Evolutionary conservation across 1,140 invertebrate genomes (phyloP).

Genomic region (Ladona fulva): DNA sequence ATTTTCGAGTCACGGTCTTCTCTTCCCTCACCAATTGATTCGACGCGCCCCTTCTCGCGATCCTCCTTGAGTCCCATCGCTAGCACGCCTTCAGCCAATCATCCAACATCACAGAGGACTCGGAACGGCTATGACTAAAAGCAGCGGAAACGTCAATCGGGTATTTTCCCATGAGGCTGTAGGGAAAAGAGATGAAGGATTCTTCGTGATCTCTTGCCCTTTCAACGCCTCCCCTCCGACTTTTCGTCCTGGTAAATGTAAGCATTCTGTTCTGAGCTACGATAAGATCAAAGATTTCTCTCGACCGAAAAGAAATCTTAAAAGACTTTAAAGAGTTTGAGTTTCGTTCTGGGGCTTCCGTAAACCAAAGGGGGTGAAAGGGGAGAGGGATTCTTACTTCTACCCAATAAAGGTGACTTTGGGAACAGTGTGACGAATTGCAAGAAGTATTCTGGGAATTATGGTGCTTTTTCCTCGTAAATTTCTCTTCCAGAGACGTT

Average conservation of each 20-base stretch:
- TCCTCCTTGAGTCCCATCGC: not conserved
- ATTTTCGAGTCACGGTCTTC: too few species aligned
- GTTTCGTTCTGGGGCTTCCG: too few species aligned
- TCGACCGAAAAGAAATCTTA: not conserved
- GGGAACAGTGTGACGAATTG: too few species aligned
- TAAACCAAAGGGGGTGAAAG: too few species aligned
- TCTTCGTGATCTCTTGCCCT: not conserved
- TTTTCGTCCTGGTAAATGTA: not conserved
- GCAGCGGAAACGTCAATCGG: not conserved
- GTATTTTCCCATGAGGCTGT: not conserved
- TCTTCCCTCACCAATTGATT: not conserved
- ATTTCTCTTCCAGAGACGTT: too few species aligned
- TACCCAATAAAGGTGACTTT: too few species aligned
- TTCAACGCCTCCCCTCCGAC: not conserved
- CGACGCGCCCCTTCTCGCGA: not conserved
- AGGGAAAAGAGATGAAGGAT: too few species aligned
- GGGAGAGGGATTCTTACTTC: too few species aligned
- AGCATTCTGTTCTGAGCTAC: not conserved
- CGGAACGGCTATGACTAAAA: not conserved
- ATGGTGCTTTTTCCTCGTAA: too few species aligned
- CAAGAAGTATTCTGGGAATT: too few species aligned
- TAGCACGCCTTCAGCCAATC: not conserved
- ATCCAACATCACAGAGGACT: not conserved
- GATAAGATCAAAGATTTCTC: not conserved
- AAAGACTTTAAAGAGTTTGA: not conserved